Evolutionary conservation across 2,113 vertebrate species (phyloP).

Genomic region (Eulemur rufifrons): DNA sequence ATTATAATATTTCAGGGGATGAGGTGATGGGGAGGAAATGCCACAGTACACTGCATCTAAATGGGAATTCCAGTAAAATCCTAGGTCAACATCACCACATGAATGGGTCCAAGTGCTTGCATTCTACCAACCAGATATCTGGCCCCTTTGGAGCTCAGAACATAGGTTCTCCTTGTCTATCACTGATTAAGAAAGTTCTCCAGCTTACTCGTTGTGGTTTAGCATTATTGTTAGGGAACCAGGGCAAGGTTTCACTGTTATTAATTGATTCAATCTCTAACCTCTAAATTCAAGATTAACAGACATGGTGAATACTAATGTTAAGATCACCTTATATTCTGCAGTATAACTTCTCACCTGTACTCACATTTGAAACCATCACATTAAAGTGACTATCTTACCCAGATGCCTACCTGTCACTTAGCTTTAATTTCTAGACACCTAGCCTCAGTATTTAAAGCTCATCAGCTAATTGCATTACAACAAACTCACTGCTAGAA

Average conservation of each 20-base stretch:
- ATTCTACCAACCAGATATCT: background rate
- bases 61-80: background rate
- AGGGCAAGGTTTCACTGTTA: background rate
- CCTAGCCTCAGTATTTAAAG: background rate
- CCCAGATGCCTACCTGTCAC: background rate
- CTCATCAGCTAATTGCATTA: background rate
- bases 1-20: constrained; percentile 41
- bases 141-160: background rate
- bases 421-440: background rate
- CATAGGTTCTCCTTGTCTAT: background rate
- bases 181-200: background rate
- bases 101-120: background rate
- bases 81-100: background rate
- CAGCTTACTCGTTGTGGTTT: background rate
- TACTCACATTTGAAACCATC: background rate
- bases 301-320: too few relatives aligned
- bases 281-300: background rate
- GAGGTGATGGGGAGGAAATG: constrained; percentile 78
- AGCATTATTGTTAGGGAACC: background rate
- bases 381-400: background rate
- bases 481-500: background rate
- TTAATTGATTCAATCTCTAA: background rate
- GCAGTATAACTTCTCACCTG: background rate
- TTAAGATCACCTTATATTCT: background rate
- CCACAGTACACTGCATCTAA: constrained; percentile 86